These are phyloP conservation scores for Hycleus phaleratus DNA, from an alignment of 1,140 invertebrate genomes.

Conservation along the genomic window DNA sequence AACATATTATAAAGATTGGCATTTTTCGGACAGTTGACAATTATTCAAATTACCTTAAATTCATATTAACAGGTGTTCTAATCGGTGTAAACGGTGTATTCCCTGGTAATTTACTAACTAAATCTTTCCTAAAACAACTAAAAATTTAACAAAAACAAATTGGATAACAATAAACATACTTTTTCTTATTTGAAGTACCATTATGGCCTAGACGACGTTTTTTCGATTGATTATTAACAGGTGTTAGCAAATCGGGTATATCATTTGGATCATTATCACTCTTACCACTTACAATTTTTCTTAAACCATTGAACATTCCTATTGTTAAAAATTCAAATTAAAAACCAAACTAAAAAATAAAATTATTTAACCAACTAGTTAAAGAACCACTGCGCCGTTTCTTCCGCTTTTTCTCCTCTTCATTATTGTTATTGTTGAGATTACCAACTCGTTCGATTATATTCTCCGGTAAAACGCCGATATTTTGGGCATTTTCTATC, in stretches of 20 bases:
- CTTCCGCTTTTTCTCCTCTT: slow-evolving; percentile 52
- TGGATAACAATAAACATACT: slow-evolving; percentile 39
- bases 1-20: too few relatives aligned
- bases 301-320: slow-evolving; percentile 71
- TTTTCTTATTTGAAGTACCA: slow-evolving; percentile 46
- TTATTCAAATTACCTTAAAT: slow-evolving; percentile 32
- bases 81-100: slow-evolving; percentile 28
- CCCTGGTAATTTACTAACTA: slow-evolving; percentile 32
- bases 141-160: background rate
- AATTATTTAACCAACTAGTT: slow-evolving; percentile 51
- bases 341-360: background rate
- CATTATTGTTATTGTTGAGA: slow-evolving; percentile 14
- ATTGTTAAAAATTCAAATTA: slow-evolving; percentile 20
- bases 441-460: slow-evolving; percentile 43
- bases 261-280: slow-evolving; percentile 42
- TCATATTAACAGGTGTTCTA: slow-evolving; percentile 28
- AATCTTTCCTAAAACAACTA: slow-evolving; percentile 27
- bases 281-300: slow-evolving; percentile 62
- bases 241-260: slow-evolving; percentile 36
- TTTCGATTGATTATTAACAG: slow-evolving; percentile 50
- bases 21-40: too few relatives aligned
- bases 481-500: slow-evolving; percentile 65
- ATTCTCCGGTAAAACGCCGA: slow-evolving; percentile 61
- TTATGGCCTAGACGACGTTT: slow-evolving; percentile 50
- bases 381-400: slow-evolving; percentile 73